Percentiles rank a stretch among this genome's conserved stretches.
phyloP scores from a whole-genome alignment of 2,888 invertebrate genomes.

The Drosophila maculinotata region DNA sequence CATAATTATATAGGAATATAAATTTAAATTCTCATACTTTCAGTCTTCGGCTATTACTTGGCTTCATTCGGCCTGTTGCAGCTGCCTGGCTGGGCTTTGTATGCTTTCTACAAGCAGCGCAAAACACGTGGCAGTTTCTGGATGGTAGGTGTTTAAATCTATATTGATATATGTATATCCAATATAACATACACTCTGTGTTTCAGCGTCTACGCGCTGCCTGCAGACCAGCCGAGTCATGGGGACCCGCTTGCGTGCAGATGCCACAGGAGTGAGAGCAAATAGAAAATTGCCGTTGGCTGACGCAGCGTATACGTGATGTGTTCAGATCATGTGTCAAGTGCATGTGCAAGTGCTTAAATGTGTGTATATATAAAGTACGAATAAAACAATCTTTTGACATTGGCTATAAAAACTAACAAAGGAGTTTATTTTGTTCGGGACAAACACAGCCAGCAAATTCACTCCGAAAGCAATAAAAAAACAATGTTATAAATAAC shows the following conservation, averaged over 20 bases:
- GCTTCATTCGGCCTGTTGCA: conserved; percentile 86
- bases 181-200: not conserved
- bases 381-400: conserved; percentile 25
- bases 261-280: conserved; percentile 53
- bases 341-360: conserved; percentile 25
- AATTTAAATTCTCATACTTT: too few relatives aligned
- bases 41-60: conserved; percentile 85
- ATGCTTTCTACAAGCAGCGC: conserved; percentile 71
- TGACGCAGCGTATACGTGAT: conserved; percentile 55
- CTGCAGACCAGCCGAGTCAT: conserved; percentile 73
- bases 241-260: conserved; percentile 82
- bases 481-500: too few relatives aligned
- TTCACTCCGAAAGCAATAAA: not conserved
- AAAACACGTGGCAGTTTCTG: conserved; percentile 39
- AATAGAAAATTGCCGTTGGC: conserved; percentile 42
- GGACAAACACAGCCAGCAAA: conserved; percentile 16
- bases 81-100: conserved; percentile 85
- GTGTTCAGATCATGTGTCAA: conserved; percentile 19
- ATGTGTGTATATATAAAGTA: not conserved
- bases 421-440: conserved; percentile 29
- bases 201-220: conserved; percentile 74
- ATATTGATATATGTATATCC: not conserved
- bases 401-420: conserved; percentile 20
- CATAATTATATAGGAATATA: too few relatives aligned
- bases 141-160: conserved; percentile 50